Base-by-base conservation (phyloP, 2,888 invertebrate species). In the Cheilosia pagana region DNA sequence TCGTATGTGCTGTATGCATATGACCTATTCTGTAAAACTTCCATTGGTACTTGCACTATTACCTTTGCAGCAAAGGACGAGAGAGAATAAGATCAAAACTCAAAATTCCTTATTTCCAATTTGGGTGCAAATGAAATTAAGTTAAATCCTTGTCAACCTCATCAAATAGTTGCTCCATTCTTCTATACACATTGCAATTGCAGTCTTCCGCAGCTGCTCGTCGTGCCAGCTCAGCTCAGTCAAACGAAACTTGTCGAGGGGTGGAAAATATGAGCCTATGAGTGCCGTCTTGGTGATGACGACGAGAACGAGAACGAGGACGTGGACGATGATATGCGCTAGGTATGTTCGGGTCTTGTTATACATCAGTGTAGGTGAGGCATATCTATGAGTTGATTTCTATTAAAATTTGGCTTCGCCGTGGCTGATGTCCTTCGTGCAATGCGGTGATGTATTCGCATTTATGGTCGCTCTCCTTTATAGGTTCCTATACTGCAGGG, bases 71-170 rank as follows among this genome's bases (percentile, higher is more conserved):
- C 62, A 48, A 81, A 67, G 68, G 72, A 72, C 72, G 39, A 16
- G 57, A 63, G 50, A 65, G 85, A 85, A 85, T 79, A 81, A 75
- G 85, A 85, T 81, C 75, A 85, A 85, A 85, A 85, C 62, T 85
- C 65, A 71, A 67, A 85, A 81, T 85, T 85, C 85, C 85, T 79
- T 81, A 85, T 85, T 85, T 85, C 81, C 81, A 85, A 85, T 85
- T 85, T 81, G 75, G 70, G 81, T 86, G 86, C 77, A 77, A 81
- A 86, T 70, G 55, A 87, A 87, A 87, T 87, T 87, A 87, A 87
- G 87, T 87, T 87, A 87, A 87, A 87, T 87, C 87, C 87, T 87
- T 86, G 87, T 86, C 87, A 87, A 87, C 87, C 87, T 87, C 86
- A 87, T 87, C 87, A 87, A 87, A 87, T 87, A 87, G 87, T 87